Evolutionary conservation across 2,797 vertebrate species (phyloP).

Genomic region (Emys orbicularis): DNA sequence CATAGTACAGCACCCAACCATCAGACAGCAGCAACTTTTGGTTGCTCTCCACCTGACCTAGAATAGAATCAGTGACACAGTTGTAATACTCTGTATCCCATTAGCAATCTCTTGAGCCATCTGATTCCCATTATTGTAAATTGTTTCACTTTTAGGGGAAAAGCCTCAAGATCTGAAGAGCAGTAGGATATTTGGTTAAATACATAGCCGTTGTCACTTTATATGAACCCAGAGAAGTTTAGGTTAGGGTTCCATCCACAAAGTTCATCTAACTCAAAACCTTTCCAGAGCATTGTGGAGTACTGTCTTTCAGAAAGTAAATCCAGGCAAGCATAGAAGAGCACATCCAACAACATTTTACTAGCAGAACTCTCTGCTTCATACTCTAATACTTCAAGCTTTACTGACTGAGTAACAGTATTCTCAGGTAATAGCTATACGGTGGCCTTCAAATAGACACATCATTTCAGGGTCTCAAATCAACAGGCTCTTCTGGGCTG

Average conservation of each 20-base stretch:
- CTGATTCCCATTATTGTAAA: background rate
- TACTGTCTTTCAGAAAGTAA: background rate
- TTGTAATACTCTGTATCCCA: background rate
- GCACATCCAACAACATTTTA: background rate
- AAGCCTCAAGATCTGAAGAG: background rate
- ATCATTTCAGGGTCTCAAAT: background rate
- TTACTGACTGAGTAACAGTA: background rate
- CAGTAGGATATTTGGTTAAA: fast-evolving
- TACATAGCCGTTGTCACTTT: background rate
- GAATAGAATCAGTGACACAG: background rate
- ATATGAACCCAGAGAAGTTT: background rate
- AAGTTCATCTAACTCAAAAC: background rate
- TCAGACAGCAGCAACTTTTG: background rate
- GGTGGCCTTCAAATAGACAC: background rate
- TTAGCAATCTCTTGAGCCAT: background rate
- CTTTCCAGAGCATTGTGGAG: background rate
- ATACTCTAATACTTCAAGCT: background rate
- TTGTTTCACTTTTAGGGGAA: fast-evolving
- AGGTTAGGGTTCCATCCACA: background rate
- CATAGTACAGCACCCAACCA: background rate
- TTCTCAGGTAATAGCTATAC: background rate
- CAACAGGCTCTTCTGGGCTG: background rate
- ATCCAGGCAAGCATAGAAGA: no score
- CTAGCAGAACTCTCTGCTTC: background rate
- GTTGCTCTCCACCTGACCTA: fast-evolving